Conservation (phyloP, 1,140 invertebrate species). For the Panagrolaimus sp. region DNA sequence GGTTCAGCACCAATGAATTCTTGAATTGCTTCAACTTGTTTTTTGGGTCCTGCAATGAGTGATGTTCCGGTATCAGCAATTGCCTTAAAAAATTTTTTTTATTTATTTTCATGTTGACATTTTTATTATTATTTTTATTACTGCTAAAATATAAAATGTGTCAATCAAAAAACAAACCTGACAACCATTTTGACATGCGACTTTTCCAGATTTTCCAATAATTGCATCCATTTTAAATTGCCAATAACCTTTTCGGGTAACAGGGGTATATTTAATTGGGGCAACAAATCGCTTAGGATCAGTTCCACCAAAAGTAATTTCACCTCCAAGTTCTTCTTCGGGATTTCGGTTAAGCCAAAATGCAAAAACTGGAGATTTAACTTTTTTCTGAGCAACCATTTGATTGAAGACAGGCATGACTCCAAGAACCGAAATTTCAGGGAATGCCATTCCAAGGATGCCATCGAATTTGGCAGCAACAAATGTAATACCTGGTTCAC, state of each 20-base stretch:
- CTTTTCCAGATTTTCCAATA: slow-evolving; percentile 23
- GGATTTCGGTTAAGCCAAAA: slow-evolving; percentile 76
- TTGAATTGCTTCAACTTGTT: slow-evolving; percentile 79
- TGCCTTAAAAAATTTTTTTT: slow-evolving; percentile 68
- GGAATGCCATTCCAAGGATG: slow-evolving; percentile 89
- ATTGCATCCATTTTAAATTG: slow-evolving; percentile 84
- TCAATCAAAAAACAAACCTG: slow-evolving; percentile 37
- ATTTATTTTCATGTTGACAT: no score
- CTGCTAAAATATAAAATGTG: slow-evolving; percentile 1
- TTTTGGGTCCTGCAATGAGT: slow-evolving; percentile 83
- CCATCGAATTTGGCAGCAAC: slow-evolving; percentile 92
- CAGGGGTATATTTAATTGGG: slow-evolving; percentile 82
- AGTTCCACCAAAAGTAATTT: slow-evolving; percentile 61
- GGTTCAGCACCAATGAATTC: slow-evolving; percentile 66
- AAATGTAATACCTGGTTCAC: slow-evolving; percentile 78
- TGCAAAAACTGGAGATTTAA: slow-evolving; percentile 79
- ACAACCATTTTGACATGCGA: slow-evolving; percentile 56
- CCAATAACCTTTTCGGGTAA: slow-evolving; percentile 86
- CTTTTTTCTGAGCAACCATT: slow-evolving; percentile 79
- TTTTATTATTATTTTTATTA: slow-evolving; percentile 5
- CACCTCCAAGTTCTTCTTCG: slow-evolving; percentile 57
- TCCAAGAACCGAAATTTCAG: slow-evolving; percentile 69
- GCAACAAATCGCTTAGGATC: slow-evolving; percentile 72
- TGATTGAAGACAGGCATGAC: slow-evolving; percentile 79
- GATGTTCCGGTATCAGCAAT: slow-evolving; percentile 98